These are phyloP conservation scores for Lucinisca nassula DNA, from an alignment of 2,888 invertebrate species.

Conservation along the genomic window DNA sequence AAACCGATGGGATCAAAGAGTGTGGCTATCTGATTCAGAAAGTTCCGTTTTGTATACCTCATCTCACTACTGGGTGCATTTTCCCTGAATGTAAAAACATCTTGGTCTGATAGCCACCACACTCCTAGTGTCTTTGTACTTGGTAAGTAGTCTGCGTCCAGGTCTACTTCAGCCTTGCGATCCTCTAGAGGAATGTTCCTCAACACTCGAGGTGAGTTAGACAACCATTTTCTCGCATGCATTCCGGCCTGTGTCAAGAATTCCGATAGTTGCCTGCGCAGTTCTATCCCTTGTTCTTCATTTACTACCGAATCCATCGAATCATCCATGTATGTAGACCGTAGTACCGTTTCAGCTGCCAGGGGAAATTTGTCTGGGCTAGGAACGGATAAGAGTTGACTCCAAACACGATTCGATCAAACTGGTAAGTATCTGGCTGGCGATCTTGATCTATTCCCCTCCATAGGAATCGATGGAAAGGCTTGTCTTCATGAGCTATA, in stretches of 20 bases:
- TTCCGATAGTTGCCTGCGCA: not conserved
- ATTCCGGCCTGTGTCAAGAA: not conserved
- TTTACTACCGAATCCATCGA: not conserved
- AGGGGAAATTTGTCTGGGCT: not conserved
- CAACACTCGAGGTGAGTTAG: not conserved
- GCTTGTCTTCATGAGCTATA: too few species aligned
- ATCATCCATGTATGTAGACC: not conserved
- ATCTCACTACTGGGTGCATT: not conserved
- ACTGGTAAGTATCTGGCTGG: not conserved
- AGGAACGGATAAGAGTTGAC: not conserved
- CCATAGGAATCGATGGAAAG: not conserved
- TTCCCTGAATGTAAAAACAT: not conserved
- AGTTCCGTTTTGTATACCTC: conserved; percentile 39
- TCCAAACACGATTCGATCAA: not conserved
- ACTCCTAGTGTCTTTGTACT: not conserved
- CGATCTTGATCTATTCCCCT: too few species aligned
- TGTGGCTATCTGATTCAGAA: not conserved
- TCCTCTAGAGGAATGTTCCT: not conserved
- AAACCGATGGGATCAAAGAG: not conserved
- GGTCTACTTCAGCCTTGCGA: not conserved
- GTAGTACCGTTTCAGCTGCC: not conserved
- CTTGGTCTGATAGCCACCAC: not conserved
- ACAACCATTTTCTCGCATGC: not conserved
- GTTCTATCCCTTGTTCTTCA: not conserved
- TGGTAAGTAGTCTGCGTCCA: not conserved